These are phyloP conservation scores for Mirounga angustirostris DNA, from an alignment of 2,113 vertebrate genomes.

Conservation along the genomic window DNA sequence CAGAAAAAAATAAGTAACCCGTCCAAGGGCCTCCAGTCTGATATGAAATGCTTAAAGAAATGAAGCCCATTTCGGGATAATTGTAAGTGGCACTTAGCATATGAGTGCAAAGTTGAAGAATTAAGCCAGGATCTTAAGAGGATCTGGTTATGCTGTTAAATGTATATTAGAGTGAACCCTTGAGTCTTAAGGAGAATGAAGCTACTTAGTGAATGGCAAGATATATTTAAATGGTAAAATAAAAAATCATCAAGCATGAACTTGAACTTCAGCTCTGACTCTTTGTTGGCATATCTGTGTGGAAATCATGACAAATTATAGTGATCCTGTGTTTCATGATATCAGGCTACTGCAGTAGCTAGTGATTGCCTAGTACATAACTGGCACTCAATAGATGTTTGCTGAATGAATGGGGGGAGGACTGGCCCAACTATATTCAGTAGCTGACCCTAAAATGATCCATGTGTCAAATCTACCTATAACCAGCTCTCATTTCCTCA, in stretches of 20 bases:
- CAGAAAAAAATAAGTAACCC: background rate
- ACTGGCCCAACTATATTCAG: background rate
- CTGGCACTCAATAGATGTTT: background rate
- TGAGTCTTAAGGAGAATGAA: background rate
- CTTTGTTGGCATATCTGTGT: background rate
- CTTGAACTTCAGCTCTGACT: background rate
- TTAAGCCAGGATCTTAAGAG: constrained; percentile 5
- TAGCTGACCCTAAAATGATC: background rate
- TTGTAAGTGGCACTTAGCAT: background rate
- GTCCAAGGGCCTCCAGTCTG: background rate
- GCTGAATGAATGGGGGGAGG: background rate
- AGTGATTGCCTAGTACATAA: background rate
- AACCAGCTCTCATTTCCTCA: background rate
- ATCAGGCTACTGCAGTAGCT: background rate
- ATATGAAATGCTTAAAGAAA: background rate
- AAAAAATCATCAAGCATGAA: background rate
- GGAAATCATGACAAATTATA: background rate
- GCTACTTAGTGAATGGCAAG: constrained; percentile 30
- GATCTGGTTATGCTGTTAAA: background rate
- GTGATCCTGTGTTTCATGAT: background rate
- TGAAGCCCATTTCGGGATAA: background rate
- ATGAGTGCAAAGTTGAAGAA: constrained; percentile 1
- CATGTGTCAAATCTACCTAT: background rate
- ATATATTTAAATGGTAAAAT: constrained; percentile 51
- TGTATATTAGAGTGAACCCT: background rate